Percentiles rank a stretch among this genome's conserved stretches.
Evolutionary conservation across 1,140 invertebrate species (phyloP).

Genomic region (Heterodera schachtii): DNA sequence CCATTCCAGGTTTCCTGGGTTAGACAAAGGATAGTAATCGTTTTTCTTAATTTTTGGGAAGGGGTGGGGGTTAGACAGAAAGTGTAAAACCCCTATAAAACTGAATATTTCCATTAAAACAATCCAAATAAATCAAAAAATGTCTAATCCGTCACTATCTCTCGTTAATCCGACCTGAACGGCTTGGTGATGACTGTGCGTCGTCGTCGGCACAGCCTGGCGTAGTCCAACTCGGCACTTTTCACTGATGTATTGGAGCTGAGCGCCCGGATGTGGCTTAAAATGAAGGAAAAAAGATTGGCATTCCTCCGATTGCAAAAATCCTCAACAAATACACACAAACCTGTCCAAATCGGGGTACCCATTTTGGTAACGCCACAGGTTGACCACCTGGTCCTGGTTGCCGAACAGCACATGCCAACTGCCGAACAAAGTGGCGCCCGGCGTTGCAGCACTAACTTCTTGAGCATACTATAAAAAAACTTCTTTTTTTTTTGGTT

Average conservation of each 20-base stretch:
- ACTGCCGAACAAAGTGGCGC: slow-evolving; percentile 56
- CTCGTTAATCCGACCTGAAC: slow-evolving; percentile 34
- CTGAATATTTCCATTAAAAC: too few species aligned
- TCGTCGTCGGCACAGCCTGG: slow-evolving; percentile 51
- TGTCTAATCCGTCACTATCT: too few species aligned
- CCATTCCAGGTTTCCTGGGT: too few species aligned
- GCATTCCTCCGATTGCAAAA: too few species aligned
- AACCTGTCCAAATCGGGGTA: slow-evolving; percentile 52
- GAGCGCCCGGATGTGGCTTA: slow-evolving; percentile 40
- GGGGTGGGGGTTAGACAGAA: too few species aligned
- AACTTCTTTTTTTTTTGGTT: too few species aligned
- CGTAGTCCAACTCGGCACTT: slow-evolving; percentile 53
- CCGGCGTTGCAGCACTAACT: slow-evolving; percentile 34
- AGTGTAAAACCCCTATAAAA: too few species aligned
- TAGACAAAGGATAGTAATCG: too few species aligned
- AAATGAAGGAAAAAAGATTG: neutral
- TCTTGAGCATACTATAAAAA: slow-evolving; percentile 37
- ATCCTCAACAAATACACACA: neutral
- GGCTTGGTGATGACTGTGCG: slow-evolving; percentile 50
- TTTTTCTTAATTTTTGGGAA: too few species aligned
- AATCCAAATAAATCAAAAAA: too few species aligned
- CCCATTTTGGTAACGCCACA: slow-evolving; percentile 62
- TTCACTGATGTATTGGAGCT: slow-evolving; percentile 31
- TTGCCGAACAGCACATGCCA: slow-evolving; percentile 63
- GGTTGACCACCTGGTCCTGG: slow-evolving; percentile 62